phyloP scores from a whole-genome alignment of 2,888 invertebrate genomes.

The Epirrhoe alternata region DNA sequence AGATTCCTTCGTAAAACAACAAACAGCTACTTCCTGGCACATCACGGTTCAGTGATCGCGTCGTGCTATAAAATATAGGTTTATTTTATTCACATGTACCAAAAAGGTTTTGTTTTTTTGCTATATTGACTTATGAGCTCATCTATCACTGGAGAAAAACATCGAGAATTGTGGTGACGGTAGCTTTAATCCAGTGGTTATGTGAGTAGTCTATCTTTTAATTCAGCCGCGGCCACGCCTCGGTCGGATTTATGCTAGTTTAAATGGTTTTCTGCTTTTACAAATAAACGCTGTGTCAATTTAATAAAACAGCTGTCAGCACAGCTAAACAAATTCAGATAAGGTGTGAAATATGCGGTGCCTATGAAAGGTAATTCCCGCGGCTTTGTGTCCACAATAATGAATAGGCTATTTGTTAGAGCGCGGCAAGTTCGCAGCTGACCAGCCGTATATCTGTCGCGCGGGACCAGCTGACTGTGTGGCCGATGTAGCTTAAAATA shows the following conservation, averaged over 20 bases:
- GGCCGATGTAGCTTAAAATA: background rate
- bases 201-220: background rate
- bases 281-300: constrained; percentile 10
- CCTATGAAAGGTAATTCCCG: constrained; percentile 25
- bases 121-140: constrained; percentile 26
- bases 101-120: constrained; percentile 27
- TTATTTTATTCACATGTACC: constrained; percentile 14
- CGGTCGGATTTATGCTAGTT: background rate
- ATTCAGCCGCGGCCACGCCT: background rate
- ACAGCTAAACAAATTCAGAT: constrained; percentile 27
- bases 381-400: constrained; percentile 33
- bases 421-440: constrained; percentile 22
- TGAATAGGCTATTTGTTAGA: constrained; percentile 33
- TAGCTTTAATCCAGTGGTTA: background rate
- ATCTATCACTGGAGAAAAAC: constrained; percentile 25
- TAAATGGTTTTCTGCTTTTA: background rate
- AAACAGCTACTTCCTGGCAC: constrained; percentile 24
- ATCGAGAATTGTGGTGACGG: background rate
- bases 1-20: constrained; percentile 15
- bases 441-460: constrained; percentile 11
- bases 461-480: background rate
- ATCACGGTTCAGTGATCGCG: constrained; percentile 9
- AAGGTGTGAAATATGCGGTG: constrained; percentile 27
- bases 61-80: constrained; percentile 15
- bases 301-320: constrained; percentile 19